These are phyloP conservation scores for Scaptomyza polygonia DNA, from an alignment of 2,888 invertebrate genomes.

Conservation along the genomic window DNA sequence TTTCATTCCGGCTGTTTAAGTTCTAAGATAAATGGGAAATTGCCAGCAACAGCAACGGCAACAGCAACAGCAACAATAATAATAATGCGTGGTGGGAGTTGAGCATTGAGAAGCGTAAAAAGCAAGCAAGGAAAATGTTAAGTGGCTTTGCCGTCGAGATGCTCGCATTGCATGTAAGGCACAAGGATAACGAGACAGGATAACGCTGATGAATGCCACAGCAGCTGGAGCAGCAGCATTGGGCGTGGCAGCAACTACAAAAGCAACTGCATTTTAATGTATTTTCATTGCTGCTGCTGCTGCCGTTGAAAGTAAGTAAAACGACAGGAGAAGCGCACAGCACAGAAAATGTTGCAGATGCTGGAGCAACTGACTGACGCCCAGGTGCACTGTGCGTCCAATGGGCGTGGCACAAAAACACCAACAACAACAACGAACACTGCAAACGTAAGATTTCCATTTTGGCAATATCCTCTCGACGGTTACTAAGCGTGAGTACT, in stretches of 20 bases:
- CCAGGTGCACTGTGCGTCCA: conserved; percentile 18
- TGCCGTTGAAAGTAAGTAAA: conserved; percentile 35
- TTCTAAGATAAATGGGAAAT: conserved; percentile 44
- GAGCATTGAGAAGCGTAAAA: conserved; percentile 2
- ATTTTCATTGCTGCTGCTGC: conserved; percentile 49
- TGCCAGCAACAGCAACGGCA: conserved; percentile 3
- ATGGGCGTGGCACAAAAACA: conserved; percentile 29
- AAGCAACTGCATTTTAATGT: conserved; percentile 72
- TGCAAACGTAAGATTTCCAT: conserved; percentile 41
- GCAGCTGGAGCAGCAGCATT: conserved; percentile 21
- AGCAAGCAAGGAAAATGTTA: conserved; percentile 42
- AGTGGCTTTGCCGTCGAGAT: conserved; percentile 54
- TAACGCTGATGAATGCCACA: conserved; percentile 71
- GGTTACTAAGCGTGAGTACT: conserved; percentile 15
- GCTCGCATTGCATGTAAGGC: conserved; percentile 59
- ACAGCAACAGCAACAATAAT: conserved; percentile 10
- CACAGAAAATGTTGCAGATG: conserved; percentile 26
- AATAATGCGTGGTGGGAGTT: conserved; percentile 15
- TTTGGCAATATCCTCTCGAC: conserved; percentile 47
- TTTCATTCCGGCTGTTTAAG: conserved; percentile 38
- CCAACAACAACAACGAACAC: conserved; percentile 19
- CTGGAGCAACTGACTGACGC: conserved; percentile 21
- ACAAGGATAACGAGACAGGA: conserved; percentile 66
- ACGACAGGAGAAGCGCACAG: conserved; percentile 26
- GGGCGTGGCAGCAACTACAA: conserved; percentile 29